A percentile compares a stretch with the other conserved stretches of the same genome.
These are phyloP conservation scores for Mimas tiliae DNA, from an alignment of 2,888 invertebrate species.

Conservation along the genomic window DNA sequence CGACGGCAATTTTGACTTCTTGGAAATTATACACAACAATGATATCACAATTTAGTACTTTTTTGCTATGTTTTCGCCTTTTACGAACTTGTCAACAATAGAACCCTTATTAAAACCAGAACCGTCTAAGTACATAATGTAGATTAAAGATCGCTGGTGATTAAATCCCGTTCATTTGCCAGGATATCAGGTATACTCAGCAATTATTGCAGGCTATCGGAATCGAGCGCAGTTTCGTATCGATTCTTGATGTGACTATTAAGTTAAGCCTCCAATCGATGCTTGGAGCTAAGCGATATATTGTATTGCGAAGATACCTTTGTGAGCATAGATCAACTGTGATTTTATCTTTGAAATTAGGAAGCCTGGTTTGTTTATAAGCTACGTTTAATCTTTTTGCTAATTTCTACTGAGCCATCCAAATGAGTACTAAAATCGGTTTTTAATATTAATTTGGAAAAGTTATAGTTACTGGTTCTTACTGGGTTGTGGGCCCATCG, in stretches of 20 bases:
- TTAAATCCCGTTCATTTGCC: slow-evolving; percentile 3
- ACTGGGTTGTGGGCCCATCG: no score
- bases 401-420: no score
- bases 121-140: background rate
- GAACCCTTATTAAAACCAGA: background rate
- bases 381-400: no score
- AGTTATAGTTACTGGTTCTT: no score
- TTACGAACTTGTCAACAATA: no score
- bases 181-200: slow-evolving; percentile 3
- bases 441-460: no score
- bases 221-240: slow-evolving; percentile 14
- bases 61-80: background rate
- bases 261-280: slow-evolving; percentile 33
- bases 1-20: no score
- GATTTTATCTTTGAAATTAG: background rate
- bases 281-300: slow-evolving; percentile 8
- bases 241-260: slow-evolving; percentile 28
- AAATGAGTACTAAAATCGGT: no score
- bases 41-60: no score
- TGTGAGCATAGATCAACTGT: background rate
- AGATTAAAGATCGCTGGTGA: background rate
- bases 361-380: no score
- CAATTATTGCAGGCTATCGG: slow-evolving; percentile 9
- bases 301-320: background rate
- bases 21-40: no score